Base-by-base conservation (phyloP, 2,113 vertebrate genomes). In the Marcusenius ussheri region DNA sequence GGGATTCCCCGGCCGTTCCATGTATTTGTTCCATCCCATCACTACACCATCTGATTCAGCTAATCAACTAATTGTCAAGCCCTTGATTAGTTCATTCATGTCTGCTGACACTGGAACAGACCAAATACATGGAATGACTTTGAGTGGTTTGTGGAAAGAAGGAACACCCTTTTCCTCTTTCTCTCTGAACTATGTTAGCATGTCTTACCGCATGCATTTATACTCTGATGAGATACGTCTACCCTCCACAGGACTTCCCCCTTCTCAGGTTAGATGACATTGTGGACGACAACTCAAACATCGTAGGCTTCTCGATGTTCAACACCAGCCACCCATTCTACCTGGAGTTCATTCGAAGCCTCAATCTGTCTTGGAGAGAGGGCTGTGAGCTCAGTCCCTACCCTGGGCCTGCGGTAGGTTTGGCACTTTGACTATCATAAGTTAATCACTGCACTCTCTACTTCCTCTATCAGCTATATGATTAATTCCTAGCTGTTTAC, bases 311-410 rank as follows among this genome's bases (percentile, higher is more conserved):
- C 94, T 98, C 98, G 91, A 97, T 98, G 97, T 97, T 97, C 90
- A 98, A 98, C 96, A 97, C 96, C 88, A 97, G 96, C 6, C 98
- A 98, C 85, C 97, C 97, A 11, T 98, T 98, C 95, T 98, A 97
- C 91, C 93, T 97, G 53, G 98, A 98, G 94, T 98, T 98, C 91
- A 97, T 98, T 89, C 93, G 98, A 42, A 98, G 97, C 93, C 97
- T 98, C 93, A 98, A 98, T 93, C 97, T 98, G 91, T 98, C 98
- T 0, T 98, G 98, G 97, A 96, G 96, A 89, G 98, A 98, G 92
- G 97, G 97, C 88, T 98, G 98, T 89, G 97, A 98, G 90, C 94
- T 97, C 5, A 97, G 94, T 91, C 95, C 96, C 1, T 98, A 97
- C 91, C 97, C 97, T 0, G 97, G 97, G 74, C 97, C 97, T 0